Base-by-base conservation (phyloP, 2,797 vertebrate genomes). In the Peromyscus nudipes region DNA sequence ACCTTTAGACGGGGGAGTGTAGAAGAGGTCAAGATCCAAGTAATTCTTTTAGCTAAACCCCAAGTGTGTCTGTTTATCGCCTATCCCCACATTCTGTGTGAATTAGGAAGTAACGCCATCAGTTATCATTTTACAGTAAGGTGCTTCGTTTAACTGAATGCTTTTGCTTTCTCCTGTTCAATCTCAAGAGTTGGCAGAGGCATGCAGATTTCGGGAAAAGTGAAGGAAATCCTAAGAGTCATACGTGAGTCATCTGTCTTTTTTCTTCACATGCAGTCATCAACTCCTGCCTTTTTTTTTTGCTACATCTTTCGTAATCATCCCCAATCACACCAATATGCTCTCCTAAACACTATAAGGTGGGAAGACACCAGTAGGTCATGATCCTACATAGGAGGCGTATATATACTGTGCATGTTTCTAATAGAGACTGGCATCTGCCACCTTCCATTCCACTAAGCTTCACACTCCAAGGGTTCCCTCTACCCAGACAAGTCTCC, bases 201-300 rank as follows among this genome's bases (percentile, higher is more conserved):
- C 83, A 81, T 17, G 52, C 37, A 34, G 62, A 83, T 97, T 97
- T 96, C 14, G 92, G 94, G 95, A 97, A 97, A 93, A 97, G 87
- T 95, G 31, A 94, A 96, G 94, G 93, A 97, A 96, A 96, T 81
- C 81, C 8, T 79, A 97, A 93, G 46, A 94, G 81, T 98, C 94
- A 98, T 71, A 88, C 1, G 55, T 96, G 96, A 98, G 83, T 97
- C 95, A 97, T 81, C 67, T 31, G 57, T 55, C 92, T 95, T 69
- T 79, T 89, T 67, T 27, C 85, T 77, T 96, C 64, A 93, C n/a
- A 93, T 93, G 69, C n/a, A 96, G 65, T 96, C 90, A 96, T 92
- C 49, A 73, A 95, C 37, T 62, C 88, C 49, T 60, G 31, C 89
- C 55, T 16, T 80, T 85, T 82, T 80, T 52, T 52, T 52, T 94